A percentile compares a stretch with the other conserved stretches of the same genome.
Conservation (phyloP, 2,888 invertebrate genomes). For the Microctonus hyperodae region DNA sequence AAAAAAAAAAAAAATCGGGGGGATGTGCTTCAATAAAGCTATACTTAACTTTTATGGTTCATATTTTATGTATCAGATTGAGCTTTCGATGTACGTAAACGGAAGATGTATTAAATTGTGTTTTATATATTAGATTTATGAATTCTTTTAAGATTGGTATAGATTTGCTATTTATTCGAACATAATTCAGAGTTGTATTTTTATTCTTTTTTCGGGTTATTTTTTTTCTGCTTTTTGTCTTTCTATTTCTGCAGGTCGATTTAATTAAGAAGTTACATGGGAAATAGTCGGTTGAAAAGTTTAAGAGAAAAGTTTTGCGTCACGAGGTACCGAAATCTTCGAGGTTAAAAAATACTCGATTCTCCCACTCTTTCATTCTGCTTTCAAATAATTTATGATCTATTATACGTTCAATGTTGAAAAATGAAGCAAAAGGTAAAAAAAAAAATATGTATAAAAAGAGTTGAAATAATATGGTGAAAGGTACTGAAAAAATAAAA, state of each 20-base stretch:
- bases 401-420: background rate
- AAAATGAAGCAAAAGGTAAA: background rate
- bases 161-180: background rate
- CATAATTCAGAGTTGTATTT: background rate
- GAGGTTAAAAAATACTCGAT: background rate
- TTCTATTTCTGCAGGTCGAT: background rate
- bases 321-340: background rate
- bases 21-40: background rate
- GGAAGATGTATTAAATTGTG: background rate
- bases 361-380: background rate
- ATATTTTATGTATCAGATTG: background rate
- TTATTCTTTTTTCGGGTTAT: no score
- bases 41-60: background rate
- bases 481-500: slow-evolving; percentile 1
- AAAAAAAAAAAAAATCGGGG: background rate
- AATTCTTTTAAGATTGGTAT: background rate
- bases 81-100: no score
- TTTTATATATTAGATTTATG: background rate
- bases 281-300: background rate
- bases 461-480: background rate
- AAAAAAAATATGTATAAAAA: background rate
- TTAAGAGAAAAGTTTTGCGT: slow-evolving; percentile 10
- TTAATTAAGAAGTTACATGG: slow-evolving; percentile 13
- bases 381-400: slow-evolving; percentile 3
- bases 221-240: background rate